phyloP scores from a whole-genome alignment of 2,888 invertebrate genomes.

The Oscheius sp. region DNA sequence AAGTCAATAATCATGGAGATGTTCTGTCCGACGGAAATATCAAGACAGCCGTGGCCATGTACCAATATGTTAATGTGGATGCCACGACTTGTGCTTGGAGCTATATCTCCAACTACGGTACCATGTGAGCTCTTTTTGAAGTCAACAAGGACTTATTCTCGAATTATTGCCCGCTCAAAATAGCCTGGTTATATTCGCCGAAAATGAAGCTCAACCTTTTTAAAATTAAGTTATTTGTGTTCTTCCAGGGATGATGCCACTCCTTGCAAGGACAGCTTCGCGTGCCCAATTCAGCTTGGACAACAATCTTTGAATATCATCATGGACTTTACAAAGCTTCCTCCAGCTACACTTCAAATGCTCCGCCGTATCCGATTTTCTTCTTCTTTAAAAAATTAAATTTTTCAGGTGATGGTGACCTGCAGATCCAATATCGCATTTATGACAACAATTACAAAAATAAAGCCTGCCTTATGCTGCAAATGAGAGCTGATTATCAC shows the following conservation, averaged over 20 bases:
- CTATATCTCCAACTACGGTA: neutral
- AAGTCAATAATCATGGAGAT: neutral
- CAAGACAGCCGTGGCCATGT: neutral
- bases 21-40: neutral
- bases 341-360: neutral
- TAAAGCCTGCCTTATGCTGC: constrained; percentile 1
- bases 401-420: neutral
- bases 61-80: neutral
- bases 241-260: neutral
- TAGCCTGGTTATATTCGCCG: neutral
- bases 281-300: neutral
- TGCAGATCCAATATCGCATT: neutral
- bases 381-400: too few relatives aligned
- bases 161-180: neutral
- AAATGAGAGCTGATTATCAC: neutral
- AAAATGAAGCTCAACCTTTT: too few relatives aligned
- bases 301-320: neutral
- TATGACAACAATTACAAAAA: neutral
- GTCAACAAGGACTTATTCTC: neutral
- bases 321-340: neutral
- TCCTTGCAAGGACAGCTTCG: neutral
- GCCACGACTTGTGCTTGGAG: neutral
- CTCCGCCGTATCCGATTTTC: neutral
- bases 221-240: neutral
- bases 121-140: neutral